Conservation (phyloP, 2,797 vertebrate genomes). For the Mormyrus proboscirostris region DNA sequence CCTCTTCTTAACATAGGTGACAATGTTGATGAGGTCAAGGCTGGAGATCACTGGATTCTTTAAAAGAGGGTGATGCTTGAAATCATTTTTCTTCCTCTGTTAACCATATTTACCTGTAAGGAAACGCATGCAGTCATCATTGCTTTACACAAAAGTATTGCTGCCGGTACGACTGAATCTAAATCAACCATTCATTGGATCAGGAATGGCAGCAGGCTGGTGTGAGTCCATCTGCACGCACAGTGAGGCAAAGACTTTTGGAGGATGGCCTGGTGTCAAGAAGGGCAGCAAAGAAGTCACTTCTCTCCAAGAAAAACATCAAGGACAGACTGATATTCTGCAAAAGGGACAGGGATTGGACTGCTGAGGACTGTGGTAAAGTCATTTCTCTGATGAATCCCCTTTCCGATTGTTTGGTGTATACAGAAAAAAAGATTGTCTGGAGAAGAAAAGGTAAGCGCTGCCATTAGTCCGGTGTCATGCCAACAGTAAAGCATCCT, state of each 20-base stretch:
- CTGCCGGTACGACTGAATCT: too few species aligned
- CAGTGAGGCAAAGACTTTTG: neutral
- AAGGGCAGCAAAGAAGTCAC: neutral
- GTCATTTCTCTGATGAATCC: neutral
- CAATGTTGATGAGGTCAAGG: too few species aligned
- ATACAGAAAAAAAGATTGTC: neutral
- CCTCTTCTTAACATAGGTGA: too few species aligned
- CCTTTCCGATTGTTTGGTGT: neutral
- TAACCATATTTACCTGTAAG: too few species aligned
- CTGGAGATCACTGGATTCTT: too few species aligned
- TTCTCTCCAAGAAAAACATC: neutral
- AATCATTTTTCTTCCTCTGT: too few species aligned
- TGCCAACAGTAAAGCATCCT: neutral
- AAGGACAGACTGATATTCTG: neutral
- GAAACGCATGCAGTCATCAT: too few species aligned
- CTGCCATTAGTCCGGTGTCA: neutral
- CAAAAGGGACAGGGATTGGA: neutral
- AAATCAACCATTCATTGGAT: too few species aligned
- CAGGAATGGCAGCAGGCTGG: neutral
- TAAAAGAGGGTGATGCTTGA: too few species aligned
- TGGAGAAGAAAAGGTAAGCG: neutral
- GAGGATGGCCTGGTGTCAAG: neutral
- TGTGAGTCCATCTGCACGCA: neutral
- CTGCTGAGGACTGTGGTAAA: neutral
- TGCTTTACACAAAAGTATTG: too few species aligned